Conservation (phyloP, 2,113 vertebrate species). For the Phycodurus eques region DNA sequence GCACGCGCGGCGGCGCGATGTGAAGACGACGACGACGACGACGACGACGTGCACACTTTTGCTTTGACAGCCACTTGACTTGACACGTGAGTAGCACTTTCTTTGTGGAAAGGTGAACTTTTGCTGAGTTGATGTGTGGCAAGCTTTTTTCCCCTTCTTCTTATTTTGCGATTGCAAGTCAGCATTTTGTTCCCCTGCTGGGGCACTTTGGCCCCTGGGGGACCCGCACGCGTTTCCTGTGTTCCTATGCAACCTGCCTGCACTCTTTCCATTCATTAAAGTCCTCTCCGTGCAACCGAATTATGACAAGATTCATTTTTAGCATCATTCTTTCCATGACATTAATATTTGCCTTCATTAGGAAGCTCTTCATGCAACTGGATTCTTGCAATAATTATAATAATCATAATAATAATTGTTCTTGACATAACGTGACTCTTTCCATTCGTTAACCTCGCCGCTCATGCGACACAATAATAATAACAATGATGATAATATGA, state of each 20-base stretch:
- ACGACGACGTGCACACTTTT: slow-evolving; percentile 1
- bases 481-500: not conserved
- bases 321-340: not conserved
- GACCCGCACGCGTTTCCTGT: slow-evolving; percentile 7
- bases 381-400: not conserved
- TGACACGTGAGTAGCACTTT: slow-evolving; percentile 11
- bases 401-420: not conserved
- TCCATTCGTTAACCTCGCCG: not conserved
- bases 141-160: not conserved
- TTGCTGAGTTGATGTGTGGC: not conserved
- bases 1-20: not conserved
- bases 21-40: not conserved
- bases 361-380: not conserved
- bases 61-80: not conserved
- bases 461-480: not conserved
- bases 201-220: not conserved
- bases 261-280: slow-evolving; percentile 47
- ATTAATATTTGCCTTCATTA: not conserved
- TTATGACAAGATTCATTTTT: slow-evolving; percentile 12
- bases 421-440: not conserved
- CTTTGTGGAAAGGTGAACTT: not conserved
- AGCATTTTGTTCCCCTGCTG: not conserved
- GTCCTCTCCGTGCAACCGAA: not conserved
- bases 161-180: not conserved
- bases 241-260: slow-evolving; percentile 50